A percentile compares a stretch with the other conserved stretches of the same genome.
Conservation (phyloP, 2,888 invertebrate genomes). For the Bedellia somnulentella region DNA sequence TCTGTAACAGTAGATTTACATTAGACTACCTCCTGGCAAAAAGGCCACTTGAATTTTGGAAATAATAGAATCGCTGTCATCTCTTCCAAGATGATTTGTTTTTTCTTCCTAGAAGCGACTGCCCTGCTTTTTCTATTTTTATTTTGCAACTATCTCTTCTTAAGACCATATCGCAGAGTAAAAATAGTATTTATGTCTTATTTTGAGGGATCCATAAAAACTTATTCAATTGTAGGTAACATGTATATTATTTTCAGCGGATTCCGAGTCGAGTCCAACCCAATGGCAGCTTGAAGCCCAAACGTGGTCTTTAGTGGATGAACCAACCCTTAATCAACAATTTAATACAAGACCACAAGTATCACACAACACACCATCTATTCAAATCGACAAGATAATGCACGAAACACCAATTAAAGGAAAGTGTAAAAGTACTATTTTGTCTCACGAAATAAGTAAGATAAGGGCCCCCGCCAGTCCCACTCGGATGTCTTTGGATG, state of each 20-base stretch:
- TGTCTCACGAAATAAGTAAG: slow-evolving; percentile 43
- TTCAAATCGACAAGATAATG: slow-evolving; percentile 9
- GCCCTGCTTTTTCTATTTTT: no score
- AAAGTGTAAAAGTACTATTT: slow-evolving; percentile 24
- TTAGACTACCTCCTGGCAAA: no score
- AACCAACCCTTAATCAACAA: slow-evolving; percentile 24
- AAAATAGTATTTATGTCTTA: no score
- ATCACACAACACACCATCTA: slow-evolving; percentile 14
- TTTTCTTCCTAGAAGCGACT: no score
- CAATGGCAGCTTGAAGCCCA: slow-evolving; percentile 12
- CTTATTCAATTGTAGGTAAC: not conserved
- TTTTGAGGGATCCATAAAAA: no score
- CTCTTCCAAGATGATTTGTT: no score
- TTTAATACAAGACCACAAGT: no score
- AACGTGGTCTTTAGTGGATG: slow-evolving; percentile 33
- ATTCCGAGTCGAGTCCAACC: slow-evolving; percentile 25
- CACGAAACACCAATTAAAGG: slow-evolving; percentile 38
- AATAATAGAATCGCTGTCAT: no score
- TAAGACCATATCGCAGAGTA: no score
- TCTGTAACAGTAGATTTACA: no score
- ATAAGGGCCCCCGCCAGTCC: slow-evolving; percentile 33
- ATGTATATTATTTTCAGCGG: slow-evolving; percentile 20
- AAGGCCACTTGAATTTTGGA: no score
- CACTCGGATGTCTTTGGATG: slow-evolving; percentile 41
- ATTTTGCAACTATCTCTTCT: no score